Base-by-base conservation (phyloP, 2,113 vertebrate species). In the Syngnathus typhle region DNA sequence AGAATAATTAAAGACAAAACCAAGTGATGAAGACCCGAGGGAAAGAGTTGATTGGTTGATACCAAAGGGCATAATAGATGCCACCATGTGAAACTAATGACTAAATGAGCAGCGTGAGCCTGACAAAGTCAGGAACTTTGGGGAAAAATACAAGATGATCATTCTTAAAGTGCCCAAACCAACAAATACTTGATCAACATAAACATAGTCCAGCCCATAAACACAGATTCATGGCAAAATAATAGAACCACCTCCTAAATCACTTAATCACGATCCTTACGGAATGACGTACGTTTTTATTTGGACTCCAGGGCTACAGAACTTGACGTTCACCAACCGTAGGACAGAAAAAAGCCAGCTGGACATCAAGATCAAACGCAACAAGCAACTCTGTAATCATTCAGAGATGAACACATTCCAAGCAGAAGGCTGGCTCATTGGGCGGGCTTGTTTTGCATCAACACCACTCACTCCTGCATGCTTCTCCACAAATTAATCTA, bases 351-450 rank as follows among this genome's bases (percentile, higher is more conserved):
- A 47, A 15, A 47, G 5, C 44, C 44, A 16, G 44, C 65, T 65
- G 37, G 43, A 39, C 70, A 60, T 73, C 67, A 51, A 75, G 68
- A 71, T 69, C 69, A 78, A 76, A 73, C 72, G 73, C n/a, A 68
- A 39, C 56, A 65, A 21, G 72, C 79, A 78, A 73, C 78, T 83
- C 78, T 67, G 39, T 76, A 76, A 81, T 82, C 73, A 84, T 75
- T 73, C 21, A 46, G 62, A 70, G 52, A 81, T 80, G 68, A 82
- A 84, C 74, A 79, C 43, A 80, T 81, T 72, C 71, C 70, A 76
- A 54, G 66, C 43, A 66, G 68, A 59, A 72, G 69, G 46, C 49
- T 70, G 69, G 46, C 49, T 70, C 60, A 79, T 72, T 78, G 52
- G 44, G 60, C 36, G 52, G 44, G 60, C 36, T 70, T 78, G 76